A percentile compares a stretch with the other conserved stretches of the same genome.
Conservation (phyloP, 2,888 invertebrate genomes). For the Prosopocoilus inquinatus region DNA sequence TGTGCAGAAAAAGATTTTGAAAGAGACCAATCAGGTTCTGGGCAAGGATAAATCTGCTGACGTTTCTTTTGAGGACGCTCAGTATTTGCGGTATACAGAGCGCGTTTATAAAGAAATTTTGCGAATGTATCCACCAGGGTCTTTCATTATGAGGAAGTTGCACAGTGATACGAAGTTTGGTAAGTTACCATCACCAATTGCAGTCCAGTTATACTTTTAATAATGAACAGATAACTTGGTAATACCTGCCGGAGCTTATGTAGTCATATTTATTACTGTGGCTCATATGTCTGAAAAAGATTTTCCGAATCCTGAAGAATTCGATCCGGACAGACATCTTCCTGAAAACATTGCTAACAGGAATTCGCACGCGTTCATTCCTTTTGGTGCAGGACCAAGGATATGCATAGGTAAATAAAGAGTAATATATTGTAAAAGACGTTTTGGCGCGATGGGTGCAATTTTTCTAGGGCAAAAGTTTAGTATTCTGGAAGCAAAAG, state of each 20-base stretch:
- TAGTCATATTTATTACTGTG: slow-evolving; percentile 6
- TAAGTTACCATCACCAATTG: too few species aligned
- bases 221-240: too few species aligned
- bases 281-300: slow-evolving; percentile 15
- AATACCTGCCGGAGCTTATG: too few species aligned
- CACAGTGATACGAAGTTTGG: too few species aligned
- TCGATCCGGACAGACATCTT: slow-evolving; percentile 23
- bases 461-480: not conserved
- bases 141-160: not conserved
- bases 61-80: slow-evolving; percentile 1
- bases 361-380: not conserved
- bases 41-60: not conserved
- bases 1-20: slow-evolving; percentile 28
- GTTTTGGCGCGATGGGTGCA: not conserved
- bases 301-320: slow-evolving; percentile 22
- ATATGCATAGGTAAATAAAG: slow-evolving; percentile 3
- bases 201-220: too few species aligned
- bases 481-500: not conserved
- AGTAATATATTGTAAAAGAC: not conserved
- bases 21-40: slow-evolving; percentile 23
- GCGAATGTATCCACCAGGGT: not conserved
- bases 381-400: slow-evolving; percentile 2
- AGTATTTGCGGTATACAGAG: not conserved
- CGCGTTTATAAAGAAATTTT: not conserved
- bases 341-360: slow-evolving; percentile 9